Conservation (phyloP, 2,888 invertebrate species). For the Ypsolopha scabrella region DNA sequence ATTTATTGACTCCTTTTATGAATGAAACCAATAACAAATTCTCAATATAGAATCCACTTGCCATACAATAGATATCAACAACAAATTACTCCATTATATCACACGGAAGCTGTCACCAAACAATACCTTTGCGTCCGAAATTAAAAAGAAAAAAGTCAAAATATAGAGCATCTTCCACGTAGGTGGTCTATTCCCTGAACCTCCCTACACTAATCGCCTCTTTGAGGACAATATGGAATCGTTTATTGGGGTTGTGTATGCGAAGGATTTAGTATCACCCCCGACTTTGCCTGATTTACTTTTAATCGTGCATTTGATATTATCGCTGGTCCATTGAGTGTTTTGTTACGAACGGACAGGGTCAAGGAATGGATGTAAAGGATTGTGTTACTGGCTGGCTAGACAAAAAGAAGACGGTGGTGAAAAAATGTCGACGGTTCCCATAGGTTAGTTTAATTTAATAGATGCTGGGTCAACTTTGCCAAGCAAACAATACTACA, state of each 20-base stretch:
- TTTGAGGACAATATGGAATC: constrained; percentile 28
- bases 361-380: not conserved
- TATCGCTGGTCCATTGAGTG: constrained; percentile 45
- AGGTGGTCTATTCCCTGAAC: constrained; percentile 60
- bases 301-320: constrained; percentile 55
- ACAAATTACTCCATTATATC: constrained; percentile 50
- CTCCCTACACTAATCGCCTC: constrained; percentile 42
- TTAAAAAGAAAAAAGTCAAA: constrained; percentile 19
- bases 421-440: not conserved
- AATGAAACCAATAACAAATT: no score
- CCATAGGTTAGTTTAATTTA: not conserved
- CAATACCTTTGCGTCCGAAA: constrained; percentile 7
- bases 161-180: constrained; percentile 44
- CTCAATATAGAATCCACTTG: no score
- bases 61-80: constrained; percentile 11
- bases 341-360: constrained; percentile 38
- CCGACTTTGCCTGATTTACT: constrained; percentile 52
- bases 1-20: no score
- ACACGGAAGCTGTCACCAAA: constrained; percentile 12
- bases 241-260: constrained; percentile 29
- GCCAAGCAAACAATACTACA: no score
- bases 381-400: constrained; percentile 1
- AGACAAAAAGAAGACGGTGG: not conserved
- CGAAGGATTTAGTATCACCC: constrained; percentile 39
- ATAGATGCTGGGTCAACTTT: not conserved